Evolutionary conservation across 2,113 vertebrate genomes (phyloP).

Genomic region (Solea senegalensis): DNA sequence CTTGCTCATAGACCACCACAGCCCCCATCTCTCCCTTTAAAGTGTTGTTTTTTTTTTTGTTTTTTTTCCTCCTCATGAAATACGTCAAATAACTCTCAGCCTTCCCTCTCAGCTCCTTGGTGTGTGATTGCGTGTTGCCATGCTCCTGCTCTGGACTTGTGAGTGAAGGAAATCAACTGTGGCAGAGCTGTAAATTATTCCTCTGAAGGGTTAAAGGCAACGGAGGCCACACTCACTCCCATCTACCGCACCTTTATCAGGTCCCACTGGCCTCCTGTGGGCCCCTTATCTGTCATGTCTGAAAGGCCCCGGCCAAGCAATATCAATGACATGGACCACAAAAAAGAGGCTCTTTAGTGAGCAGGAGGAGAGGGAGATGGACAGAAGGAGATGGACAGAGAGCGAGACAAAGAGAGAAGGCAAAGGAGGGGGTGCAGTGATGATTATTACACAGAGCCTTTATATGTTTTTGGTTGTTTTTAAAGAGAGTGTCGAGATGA

Average conservation of each 20-base stretch:
- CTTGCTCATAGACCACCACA: neutral
- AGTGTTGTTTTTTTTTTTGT: slow-evolving; percentile 21
- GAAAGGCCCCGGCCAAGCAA: slow-evolving; percentile 52
- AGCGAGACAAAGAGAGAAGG: slow-evolving; percentile 21
- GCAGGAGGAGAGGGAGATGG: slow-evolving; percentile 7
- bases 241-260: slow-evolving; percentile 58
- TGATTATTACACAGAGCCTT: neutral
- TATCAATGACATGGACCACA: slow-evolving; percentile 55
- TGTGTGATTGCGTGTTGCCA: slow-evolving; percentile 38
- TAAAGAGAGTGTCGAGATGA: neutral
- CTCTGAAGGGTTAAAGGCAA: slow-evolving; percentile 56
- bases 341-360: slow-evolving; percentile 57
- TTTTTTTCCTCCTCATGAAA: slow-evolving; percentile 38
- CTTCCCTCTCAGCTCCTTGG: slow-evolving; percentile 22
- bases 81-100: slow-evolving; percentile 63
- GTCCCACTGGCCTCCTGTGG: slow-evolving; percentile 59
- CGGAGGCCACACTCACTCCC: slow-evolving; percentile 32
- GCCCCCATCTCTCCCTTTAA: slow-evolving; percentile 6
- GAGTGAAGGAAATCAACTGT: slow-evolving; percentile 73
- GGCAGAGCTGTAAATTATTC: slow-evolving; percentile 78
- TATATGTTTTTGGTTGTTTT: slow-evolving; percentile 9
- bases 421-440: neutral
- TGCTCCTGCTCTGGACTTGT: slow-evolving; percentile 47
- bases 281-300: slow-evolving; percentile 68
- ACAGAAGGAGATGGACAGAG: slow-evolving; percentile 26